phyloP scores from a whole-genome alignment of 2,888 invertebrate species.

The Gastrophysa polygoni region DNA sequence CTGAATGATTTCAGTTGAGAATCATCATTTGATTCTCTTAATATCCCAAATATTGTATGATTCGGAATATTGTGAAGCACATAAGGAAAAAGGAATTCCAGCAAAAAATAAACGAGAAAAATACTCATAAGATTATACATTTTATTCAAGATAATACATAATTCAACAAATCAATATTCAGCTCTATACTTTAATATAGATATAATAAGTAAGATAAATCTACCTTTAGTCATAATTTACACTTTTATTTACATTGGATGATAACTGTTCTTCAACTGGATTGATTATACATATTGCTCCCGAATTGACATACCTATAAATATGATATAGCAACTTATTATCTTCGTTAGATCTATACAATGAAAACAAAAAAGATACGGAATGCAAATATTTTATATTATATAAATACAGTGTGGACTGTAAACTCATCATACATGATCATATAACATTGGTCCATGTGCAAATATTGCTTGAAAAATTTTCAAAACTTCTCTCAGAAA shows the following conservation, averaged over 20 bases:
- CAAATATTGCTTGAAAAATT: constrained; percentile 47
- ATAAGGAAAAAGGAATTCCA: neutral
- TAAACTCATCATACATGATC: constrained; percentile 14
- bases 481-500: constrained; percentile 40
- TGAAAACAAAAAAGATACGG: constrained; percentile 16
- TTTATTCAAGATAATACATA: constrained; percentile 49
- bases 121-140: constrained; percentile 29
- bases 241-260: constrained; percentile 49
- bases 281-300: constrained; percentile 45
- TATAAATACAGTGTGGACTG: constrained; percentile 6
- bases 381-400: constrained; percentile 24
- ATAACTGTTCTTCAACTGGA: constrained; percentile 20
- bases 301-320: constrained; percentile 33
- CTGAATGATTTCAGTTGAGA: too few species aligned
- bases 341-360: constrained; percentile 21
- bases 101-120: neutral
- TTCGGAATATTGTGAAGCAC: too few species aligned
- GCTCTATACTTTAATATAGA: constrained; percentile 42
- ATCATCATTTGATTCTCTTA: too few species aligned
- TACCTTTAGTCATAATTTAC: constrained; percentile 46
- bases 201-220: constrained; percentile 38
- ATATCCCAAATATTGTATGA: too few species aligned
- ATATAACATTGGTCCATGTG: constrained; percentile 49
- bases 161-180: constrained; percentile 49
- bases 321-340: constrained; percentile 9